These are phyloP conservation scores for Arctia plantaginis DNA, from an alignment of 2,888 invertebrate species.

Conservation along the genomic window DNA sequence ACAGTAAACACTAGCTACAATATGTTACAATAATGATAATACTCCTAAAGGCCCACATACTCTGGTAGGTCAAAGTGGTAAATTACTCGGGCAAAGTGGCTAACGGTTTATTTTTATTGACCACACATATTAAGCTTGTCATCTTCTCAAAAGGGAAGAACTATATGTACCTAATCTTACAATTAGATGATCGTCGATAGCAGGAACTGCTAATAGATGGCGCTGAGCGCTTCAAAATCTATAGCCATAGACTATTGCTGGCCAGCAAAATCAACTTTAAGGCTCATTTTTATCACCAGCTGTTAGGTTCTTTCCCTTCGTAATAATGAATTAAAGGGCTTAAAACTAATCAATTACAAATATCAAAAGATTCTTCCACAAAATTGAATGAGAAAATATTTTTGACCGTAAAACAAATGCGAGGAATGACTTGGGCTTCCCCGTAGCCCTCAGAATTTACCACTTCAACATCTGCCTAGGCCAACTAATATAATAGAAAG, in stretches of 20 bases:
- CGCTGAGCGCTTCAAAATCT: too few relatives aligned
- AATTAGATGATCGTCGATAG: background rate
- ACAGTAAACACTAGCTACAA: constrained; percentile 77
- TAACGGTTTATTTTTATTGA: background rate
- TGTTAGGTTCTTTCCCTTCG: background rate
- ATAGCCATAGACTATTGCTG: background rate
- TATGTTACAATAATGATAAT: constrained; percentile 66
- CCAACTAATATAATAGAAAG: constrained; percentile 58
- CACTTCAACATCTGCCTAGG: constrained; percentile 33
- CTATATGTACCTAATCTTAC: background rate
- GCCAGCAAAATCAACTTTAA: background rate
- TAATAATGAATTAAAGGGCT: background rate
- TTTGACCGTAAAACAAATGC: background rate
- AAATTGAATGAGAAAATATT: background rate
- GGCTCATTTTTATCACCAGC: background rate
- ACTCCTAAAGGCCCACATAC: constrained; percentile 46
- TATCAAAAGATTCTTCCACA: background rate
- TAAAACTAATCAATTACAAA: background rate
- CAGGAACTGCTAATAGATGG: background rate
- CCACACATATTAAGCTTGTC: background rate
- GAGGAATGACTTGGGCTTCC: background rate
- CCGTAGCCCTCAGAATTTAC: constrained; percentile 19
- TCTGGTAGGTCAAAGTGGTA: constrained; percentile 25
- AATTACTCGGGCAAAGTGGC: constrained; percentile 22
- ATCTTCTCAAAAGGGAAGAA: background rate